A percentile compares a stretch with the other conserved stretches of the same genome.
phyloP scores from a whole-genome alignment of 1,140 invertebrate species.

The Tetraneura akinire region DNA sequence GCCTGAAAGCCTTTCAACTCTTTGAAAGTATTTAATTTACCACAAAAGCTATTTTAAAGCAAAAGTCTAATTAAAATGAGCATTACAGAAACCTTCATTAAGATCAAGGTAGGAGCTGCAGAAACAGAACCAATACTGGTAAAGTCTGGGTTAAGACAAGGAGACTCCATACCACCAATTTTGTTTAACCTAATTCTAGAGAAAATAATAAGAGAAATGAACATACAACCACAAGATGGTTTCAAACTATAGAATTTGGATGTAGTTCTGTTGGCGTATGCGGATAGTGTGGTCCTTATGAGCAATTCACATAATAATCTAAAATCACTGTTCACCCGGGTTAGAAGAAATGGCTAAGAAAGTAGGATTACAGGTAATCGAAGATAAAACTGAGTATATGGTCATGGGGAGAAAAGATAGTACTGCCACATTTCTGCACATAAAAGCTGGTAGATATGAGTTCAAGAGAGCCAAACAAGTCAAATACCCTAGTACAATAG shows the following conservation, averaged over 20 bases:
- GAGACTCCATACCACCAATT: not conserved
- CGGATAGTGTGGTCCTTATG: not conserved
- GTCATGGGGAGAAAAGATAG: conserved; percentile 3
- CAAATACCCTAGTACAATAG: not conserved
- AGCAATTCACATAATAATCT: conserved; percentile 16
- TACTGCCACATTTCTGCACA: not conserved
- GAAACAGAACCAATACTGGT: not conserved
- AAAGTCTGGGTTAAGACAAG: not conserved
- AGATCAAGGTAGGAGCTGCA: not conserved
- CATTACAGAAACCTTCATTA: not conserved
- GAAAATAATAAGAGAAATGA: too few species aligned
- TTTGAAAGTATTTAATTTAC: too few species aligned
- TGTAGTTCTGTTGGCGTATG: conserved; percentile 24
- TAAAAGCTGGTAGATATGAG: conserved; percentile 19
- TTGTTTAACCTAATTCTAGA: too few species aligned
- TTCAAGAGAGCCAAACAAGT: conserved; percentile 1
- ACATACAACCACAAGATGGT: too few species aligned
- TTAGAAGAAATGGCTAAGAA: not conserved
- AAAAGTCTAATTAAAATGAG: not conserved
- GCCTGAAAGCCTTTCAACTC: too few species aligned
- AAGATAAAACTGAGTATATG: conserved; percentile 7
- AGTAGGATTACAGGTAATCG: conserved; percentile 5
- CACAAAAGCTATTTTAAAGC: too few species aligned
- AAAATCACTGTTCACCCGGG: not conserved
- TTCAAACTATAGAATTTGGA: too few species aligned